phyloP scores from a whole-genome alignment of 2,113 vertebrate genomes.

The Pandion haliaetus region DNA sequence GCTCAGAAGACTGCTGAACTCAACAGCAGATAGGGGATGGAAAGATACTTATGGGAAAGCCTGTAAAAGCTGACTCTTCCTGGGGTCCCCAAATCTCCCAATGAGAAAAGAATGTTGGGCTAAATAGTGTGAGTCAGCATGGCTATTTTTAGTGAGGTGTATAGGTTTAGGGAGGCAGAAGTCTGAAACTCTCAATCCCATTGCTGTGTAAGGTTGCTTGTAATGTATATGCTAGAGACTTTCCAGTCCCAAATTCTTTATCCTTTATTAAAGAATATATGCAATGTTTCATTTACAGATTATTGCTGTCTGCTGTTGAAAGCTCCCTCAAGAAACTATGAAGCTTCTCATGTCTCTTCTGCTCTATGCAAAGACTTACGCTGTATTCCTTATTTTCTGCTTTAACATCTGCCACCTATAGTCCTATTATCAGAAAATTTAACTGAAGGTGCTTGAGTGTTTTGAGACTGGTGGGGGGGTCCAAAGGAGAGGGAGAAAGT shows the following conservation, averaged over 20 bases:
- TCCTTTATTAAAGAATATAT: not conserved
- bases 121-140: not conserved
- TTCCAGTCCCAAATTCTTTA: not conserved
- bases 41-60: not conserved
- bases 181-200: not conserved
- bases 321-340: not conserved
- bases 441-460: not conserved
- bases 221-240: not conserved
- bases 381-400: not conserved
- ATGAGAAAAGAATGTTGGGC: not conserved
- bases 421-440: not conserved
- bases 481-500: not conserved
- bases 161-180: not conserved
- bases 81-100: fast-evolving
- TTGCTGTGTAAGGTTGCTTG: not conserved
- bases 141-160: not conserved
- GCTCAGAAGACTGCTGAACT: not conserved
- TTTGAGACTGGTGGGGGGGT: not conserved
- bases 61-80: not conserved
- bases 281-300: not conserved
- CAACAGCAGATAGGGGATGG: not conserved
- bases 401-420: not conserved
- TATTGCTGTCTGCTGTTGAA: not conserved
- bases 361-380: fast-evolving
- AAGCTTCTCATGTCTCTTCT: not conserved